Base-by-base conservation (phyloP, 2,888 invertebrate species). In the Allacma fusca region DNA sequence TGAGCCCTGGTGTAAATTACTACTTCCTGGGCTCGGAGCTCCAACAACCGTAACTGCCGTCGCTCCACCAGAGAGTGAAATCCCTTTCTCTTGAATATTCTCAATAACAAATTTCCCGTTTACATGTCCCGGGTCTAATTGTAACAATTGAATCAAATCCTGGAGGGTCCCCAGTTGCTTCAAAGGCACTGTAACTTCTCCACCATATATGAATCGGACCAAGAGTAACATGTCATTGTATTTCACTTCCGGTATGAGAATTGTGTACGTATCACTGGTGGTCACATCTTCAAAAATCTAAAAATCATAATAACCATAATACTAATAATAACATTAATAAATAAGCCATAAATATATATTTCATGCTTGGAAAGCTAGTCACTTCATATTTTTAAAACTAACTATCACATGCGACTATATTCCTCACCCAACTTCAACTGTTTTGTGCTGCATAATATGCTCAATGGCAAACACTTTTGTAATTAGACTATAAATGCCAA, bases 61-160 rank as follows among this genome's bases (percentile, higher is more conserved):
- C 2, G 79, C 80, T 57, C 73, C 78, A 16, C 78, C 81, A 1
- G 79, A 79, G 50, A 80, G 76, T 28, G 77, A 74, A 64, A 82
- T 79, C 26, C 80, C 78, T 78, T 83, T 83, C 76, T 83, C 83
- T 44, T 81, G 81, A 50, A 82, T 82, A 71, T 83, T 83, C 68
- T 83, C 83, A 62, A 83, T 83, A 62, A 83, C 81, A 73, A 83
- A 83, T 59, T 83, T 83, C 12, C 83, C 83, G 77, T 83, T 83
- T 19, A 80, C 81, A 75, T 83, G 81, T 34, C 83, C 83, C 1
- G 83, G 82, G 70, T 84, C 83, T n/a, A 84, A 78, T 50, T 81
- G 81, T 19, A 84, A 81, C 19, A 84, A 76, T 69, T 83, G 82
- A 62, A 83, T 84, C 34, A 84, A 76, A 76, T 84, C 84, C 71